Base-by-base conservation (phyloP, 2,113 vertebrate genomes). In the Cyphomyrus discorhynchus region DNA sequence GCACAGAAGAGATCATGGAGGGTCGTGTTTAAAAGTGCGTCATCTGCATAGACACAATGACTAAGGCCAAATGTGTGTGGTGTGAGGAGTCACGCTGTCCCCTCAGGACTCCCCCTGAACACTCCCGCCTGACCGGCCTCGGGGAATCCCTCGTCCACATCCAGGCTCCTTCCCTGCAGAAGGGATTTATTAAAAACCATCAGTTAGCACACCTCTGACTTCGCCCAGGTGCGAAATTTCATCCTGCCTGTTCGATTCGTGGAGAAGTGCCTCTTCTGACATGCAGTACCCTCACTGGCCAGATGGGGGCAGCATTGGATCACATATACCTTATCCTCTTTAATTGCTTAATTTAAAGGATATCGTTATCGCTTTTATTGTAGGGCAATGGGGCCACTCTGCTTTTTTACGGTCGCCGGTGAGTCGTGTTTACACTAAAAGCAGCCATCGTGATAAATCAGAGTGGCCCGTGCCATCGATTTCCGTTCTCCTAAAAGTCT, bases 231-330 rank as follows among this genome's bases (percentile, higher is more conserved):
- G 13, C 1, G 27, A 39, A 77, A 31, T 19, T 8, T 66, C 42
- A 62, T 45, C 27, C 77, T 11, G 83, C 66, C 31, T 1, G 31
- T 39, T 39, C 42, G 6, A 93, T 94, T 62, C 46, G 7, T 19
- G n/a, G 9, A n/a, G 31, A 15, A 80, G 35, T 74, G 15, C 4
- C 31, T 8, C 5, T 4, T 24, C 47, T 9, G 8, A 27, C 7
- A 27, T 56, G 87, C 39, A 88, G 87, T 88, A 39, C 87, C 17
- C 56, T n/a, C n/a, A 9, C 10, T 11, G 87, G 35, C 31, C 87
- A 88, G 87, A 19, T 45, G 87, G 35, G 27, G 87, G 87, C 87
- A 88, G 87, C 56, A 66, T 88, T 39, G 39, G n/a, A 56, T 45
- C 53, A 45, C 21, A 17, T 66, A 39, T 86, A 0, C n/a, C 7